phyloP scores from a whole-genome alignment of 1,140 invertebrate genomes.

The Drosophila sturtevanti region DNA sequence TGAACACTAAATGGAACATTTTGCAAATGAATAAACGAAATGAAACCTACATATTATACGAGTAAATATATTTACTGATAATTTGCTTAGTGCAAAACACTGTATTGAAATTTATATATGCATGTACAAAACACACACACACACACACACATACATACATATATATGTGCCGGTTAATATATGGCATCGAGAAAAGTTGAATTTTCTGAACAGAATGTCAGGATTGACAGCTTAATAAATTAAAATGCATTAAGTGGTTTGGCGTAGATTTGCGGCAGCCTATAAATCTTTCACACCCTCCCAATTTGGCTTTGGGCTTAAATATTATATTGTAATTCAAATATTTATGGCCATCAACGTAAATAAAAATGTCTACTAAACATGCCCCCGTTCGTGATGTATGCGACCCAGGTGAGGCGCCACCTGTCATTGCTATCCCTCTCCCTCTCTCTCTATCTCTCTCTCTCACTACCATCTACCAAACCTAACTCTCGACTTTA shows the following conservation, averaged over 20 bases:
- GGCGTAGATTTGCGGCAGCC: conserved; percentile 73
- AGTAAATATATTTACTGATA: background rate
- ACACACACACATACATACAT: background rate
- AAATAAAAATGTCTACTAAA: conserved; percentile 78
- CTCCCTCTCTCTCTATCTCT: conserved; percentile 5
- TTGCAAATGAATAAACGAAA: conserved; percentile 1
- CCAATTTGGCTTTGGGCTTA: conserved; percentile 57
- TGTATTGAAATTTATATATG: background rate
- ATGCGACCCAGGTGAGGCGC: conserved; percentile 49
- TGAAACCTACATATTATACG: background rate
- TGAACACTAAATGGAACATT: background rate
- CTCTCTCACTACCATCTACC: background rate
- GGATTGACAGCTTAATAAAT: conserved; percentile 79
- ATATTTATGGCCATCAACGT: conserved; percentile 80
- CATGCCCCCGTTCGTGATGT: conserved; percentile 52
- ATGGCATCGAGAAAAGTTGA: no score
- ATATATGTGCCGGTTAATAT: background rate
- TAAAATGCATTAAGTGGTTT: conserved; percentile 77
- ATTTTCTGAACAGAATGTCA: conserved; percentile 22
- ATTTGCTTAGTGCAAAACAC: background rate
- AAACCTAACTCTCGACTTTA: conserved; percentile 1
- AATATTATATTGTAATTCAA: conserved; percentile 82
- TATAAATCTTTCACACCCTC: conserved; percentile 65
- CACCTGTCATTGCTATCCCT: conserved; percentile 39
- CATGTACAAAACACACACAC: background rate